Base-by-base conservation (phyloP, 2,888 invertebrate genomes). In the Neoascia interrupta region DNA sequence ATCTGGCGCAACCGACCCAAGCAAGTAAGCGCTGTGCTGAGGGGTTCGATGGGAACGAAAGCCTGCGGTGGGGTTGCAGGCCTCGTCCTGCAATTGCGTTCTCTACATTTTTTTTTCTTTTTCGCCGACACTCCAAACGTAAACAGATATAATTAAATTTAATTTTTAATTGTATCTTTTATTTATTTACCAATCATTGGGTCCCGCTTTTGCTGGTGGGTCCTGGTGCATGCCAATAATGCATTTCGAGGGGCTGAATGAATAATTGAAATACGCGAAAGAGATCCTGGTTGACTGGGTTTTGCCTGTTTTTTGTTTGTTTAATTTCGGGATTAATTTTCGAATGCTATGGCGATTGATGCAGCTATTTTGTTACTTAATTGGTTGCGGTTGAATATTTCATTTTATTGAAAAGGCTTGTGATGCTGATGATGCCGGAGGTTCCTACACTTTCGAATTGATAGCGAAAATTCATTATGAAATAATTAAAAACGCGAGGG, bases 101-200 rank as follows among this genome's bases (percentile, higher is more conserved):
- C 16, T 41, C 4, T 34, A 34, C 34, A 34, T 47, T 31, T 47
- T 54, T 63, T 26, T 61, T 54, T 31, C 39, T 63, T 63, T 54
- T 70, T 51, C 31, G 28, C 23, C 13, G 15, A 8, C 6, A 1
- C 5, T 6, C 10, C 15, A 2, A n/a, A n/a, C 1, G n/a, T 51
- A 28, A 0, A 11, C 28, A 6, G 19, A 26, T 45, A 26, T 53
- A 68, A 74, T 68, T 60, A 36, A 60, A 60, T 60, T 60, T 31
- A 54, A 74, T 68, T 74, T 66, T 54, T 47, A 66, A 74, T 66
- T 68, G 11, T 37, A 23, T 26, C 15, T 6, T 13, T 49, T 21
- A 61, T 47, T 66, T 45, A 66, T 64, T 58, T 51, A 49, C 8
- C 37, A 13, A 15, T 47, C 56, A 28, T 28, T 54, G n/a, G n/a